phyloP scores from a whole-genome alignment of 2,113 vertebrate species.

The Crotalus helleri region DNA sequence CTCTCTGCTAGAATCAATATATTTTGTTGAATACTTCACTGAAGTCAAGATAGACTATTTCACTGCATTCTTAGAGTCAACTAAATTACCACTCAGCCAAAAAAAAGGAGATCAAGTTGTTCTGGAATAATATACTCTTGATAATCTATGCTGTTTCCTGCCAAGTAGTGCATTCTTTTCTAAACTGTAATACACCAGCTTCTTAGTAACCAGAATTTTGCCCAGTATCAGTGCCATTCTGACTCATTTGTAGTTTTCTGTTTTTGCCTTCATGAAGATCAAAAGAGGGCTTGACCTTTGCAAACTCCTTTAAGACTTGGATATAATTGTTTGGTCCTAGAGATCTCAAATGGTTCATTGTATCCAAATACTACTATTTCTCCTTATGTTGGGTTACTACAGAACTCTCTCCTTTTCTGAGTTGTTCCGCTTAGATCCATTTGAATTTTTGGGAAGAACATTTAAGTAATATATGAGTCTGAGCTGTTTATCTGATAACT shows the following conservation, averaged over 20 bases:
- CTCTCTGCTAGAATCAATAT: not conserved
- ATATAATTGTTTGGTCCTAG: not conserved
- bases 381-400: not conserved
- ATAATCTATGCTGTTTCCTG: not conserved
- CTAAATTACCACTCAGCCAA: not conserved
- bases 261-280: not conserved
- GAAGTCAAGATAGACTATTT: not conserved
- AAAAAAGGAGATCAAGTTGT: not conserved
- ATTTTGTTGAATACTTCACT: not conserved
- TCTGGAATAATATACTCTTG: not conserved
- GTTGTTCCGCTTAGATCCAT: not conserved
- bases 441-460: not conserved
- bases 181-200: not conserved
- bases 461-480: not conserved
- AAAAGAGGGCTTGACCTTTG: not conserved
- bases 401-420: not conserved
- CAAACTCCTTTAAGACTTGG: not conserved
- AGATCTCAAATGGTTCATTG: not conserved
- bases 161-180: not conserved
- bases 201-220: not conserved
- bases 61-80: not conserved
- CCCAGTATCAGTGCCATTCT: not conserved
- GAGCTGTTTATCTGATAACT: not conserved
- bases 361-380: not conserved
- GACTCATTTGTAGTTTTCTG: not conserved